Conservation (phyloP, 2,113 vertebrate species). For the Nyctibius bracteatus region DNA sequence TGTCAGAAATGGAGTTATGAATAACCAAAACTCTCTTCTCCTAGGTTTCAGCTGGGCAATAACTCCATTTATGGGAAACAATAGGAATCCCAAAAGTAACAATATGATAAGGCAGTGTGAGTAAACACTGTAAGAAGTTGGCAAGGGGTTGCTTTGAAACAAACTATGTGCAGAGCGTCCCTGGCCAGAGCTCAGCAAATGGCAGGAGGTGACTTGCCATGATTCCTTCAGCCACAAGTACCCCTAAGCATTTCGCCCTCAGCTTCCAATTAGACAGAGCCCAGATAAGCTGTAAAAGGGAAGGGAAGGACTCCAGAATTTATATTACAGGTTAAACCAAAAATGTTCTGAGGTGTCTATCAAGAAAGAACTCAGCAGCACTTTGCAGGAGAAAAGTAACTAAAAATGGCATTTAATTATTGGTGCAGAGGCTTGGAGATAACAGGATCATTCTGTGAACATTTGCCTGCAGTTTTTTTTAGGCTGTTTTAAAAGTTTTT, state of each 20-base stretch:
- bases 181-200: neutral
- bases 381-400: neutral
- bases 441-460: neutral
- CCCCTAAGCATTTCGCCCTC: neutral
- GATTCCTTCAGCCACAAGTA: neutral
- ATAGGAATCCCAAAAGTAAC: neutral
- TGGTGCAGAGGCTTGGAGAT: neutral
- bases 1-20: neutral
- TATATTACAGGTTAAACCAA: neutral
- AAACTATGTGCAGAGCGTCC: neutral
- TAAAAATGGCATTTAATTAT: neutral
- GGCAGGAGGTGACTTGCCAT: neutral
- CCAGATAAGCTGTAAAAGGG: neutral
- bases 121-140: neutral
- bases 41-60: neutral
- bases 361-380: neutral
- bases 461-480: neutral
- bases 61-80: neutral
- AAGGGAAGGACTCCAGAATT: neutral
- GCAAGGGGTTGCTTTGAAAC: neutral
- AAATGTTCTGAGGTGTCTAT: neutral
- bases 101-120: neutral
- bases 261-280: neutral
- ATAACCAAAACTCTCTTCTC: neutral
- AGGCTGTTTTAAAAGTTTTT: neutral